Evolutionary conservation across 2,113 vertebrate genomes (phyloP).

Genomic region (Microcebus murinus): DNA sequence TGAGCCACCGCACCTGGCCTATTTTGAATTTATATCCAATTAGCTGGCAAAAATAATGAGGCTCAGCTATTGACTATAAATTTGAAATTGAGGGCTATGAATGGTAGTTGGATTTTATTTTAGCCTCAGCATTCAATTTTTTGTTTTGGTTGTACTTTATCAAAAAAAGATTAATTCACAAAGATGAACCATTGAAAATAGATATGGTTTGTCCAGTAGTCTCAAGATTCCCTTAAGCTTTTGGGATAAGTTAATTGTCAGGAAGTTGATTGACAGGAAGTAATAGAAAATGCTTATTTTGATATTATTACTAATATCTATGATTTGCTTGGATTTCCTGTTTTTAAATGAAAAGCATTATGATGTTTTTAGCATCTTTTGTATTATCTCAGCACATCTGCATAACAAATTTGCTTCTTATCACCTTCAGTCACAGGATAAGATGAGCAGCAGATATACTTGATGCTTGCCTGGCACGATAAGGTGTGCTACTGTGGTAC

Average conservation of each 20-base stretch:
- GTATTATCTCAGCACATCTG: background rate
- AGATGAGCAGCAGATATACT: background rate
- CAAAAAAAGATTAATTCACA: background rate
- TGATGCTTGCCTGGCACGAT: background rate
- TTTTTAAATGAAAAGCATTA: background rate
- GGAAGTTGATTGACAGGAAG: background rate
- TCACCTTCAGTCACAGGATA: background rate
- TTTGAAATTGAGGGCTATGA: conserved; percentile 15
- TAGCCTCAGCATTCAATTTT: background rate
- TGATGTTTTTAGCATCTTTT: background rate
- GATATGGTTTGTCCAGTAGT: background rate
- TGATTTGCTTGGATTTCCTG: background rate
- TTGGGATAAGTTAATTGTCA: conserved; percentile 12
- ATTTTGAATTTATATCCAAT: background rate
- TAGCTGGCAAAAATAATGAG: background rate
- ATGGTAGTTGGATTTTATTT: conserved; percentile 33
- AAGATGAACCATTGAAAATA: conserved; percentile 16
- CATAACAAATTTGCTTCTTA: background rate
- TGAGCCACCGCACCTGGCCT: background rate
- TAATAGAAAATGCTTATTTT: conserved; percentile 21
- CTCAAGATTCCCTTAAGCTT: background rate
- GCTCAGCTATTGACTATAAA: background rate
- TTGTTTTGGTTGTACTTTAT: background rate
- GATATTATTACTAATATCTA: conserved; percentile 19
- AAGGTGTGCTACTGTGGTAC: background rate